Percentiles rank a stretch among this genome's conserved stretches.
These are phyloP conservation scores for Iguana delicatissima DNA, from an alignment of 2,797 vertebrate genomes.

Conservation along the genomic window DNA sequence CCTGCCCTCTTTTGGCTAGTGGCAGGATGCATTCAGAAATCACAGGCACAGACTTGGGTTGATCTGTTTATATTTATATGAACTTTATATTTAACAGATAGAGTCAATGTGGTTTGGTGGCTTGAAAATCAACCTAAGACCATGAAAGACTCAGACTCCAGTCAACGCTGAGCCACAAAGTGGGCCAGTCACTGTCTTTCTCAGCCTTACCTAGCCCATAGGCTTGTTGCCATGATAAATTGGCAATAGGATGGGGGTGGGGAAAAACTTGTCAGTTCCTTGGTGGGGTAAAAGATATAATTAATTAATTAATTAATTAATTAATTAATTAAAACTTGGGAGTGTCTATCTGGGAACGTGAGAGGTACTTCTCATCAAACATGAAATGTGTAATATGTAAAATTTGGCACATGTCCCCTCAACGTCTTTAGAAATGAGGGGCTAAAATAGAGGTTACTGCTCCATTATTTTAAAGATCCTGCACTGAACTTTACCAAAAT, in stretches of 20 bases:
- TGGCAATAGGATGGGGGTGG: neutral
- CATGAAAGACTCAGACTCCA: neutral
- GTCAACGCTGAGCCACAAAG: neutral
- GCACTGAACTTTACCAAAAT: neutral
- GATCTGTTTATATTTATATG: neutral
- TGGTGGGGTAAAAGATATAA: neutral
- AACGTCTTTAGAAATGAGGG: neutral
- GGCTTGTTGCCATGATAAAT: neutral
- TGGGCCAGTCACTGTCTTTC: neutral
- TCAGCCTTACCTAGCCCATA: neutral
- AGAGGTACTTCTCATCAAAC: neutral
- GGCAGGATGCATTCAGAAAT: neutral
- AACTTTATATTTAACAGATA: neutral
- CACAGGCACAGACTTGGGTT: neutral
- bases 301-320: neutral
- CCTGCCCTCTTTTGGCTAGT: neutral
- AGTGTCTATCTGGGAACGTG: neutral
- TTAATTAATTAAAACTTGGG: neutral
- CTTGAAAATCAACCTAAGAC: neutral
- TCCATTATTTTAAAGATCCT: neutral
- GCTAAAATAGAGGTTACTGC: neutral
- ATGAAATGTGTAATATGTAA: neutral
- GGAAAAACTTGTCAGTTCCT: neutral
- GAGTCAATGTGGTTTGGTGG: neutral
- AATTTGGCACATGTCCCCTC: neutral